Conservation (phyloP, 2,113 vertebrate species). For the Onychostruthus taczanowskii region DNA sequence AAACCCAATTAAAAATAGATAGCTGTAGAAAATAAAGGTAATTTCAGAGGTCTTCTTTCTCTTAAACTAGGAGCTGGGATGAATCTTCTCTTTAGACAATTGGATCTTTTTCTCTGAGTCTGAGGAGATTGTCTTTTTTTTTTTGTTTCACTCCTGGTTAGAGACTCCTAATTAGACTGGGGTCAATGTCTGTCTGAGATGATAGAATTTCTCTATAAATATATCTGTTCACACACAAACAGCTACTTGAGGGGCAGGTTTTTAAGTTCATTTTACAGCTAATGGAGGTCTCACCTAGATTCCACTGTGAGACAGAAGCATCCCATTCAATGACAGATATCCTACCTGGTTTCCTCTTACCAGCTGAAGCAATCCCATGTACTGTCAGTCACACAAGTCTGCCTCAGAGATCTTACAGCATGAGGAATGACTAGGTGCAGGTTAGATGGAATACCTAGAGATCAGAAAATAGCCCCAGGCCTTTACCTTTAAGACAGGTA, state of each 20-base stretch:
- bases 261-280: neutral
- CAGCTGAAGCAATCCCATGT: neutral
- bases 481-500: neutral
- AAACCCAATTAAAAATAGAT: neutral
- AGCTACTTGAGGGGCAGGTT: neutral
- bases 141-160: neutral
- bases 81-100: neutral
- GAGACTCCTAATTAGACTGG: neutral
- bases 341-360: neutral
- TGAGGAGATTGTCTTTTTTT: neutral
- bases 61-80: neutral
- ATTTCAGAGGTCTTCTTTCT: neutral
- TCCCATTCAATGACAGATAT: neutral
- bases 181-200: neutral
- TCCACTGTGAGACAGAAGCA: neutral
- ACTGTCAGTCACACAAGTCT: neutral
- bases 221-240: neutral
- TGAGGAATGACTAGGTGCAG: neutral
- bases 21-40: neutral
- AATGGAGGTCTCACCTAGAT: neutral
- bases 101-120: neutral
- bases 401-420: neutral
- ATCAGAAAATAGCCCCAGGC: neutral
- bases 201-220: neutral
- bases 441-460: neutral